Evolutionary conservation across 2,888 invertebrate species (phyloP), one percentile per base, ranked within the genome.

Genomic region (Tetramorium bicarinatum): DNA sequence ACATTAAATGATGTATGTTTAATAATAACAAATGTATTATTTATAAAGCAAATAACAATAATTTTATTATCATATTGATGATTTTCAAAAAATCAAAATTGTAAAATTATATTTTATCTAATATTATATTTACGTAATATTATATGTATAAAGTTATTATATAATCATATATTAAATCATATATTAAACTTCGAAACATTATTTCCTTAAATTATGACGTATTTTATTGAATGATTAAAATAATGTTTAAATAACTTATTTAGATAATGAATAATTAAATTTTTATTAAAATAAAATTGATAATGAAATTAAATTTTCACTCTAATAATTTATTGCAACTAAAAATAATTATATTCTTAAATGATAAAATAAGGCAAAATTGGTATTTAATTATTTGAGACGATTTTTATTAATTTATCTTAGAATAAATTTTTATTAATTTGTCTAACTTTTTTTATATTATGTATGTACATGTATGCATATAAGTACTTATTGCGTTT

Each of bases 1-100:
- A 49, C 18, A 6, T 18, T 49, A 49, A 49, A 49, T 49, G 47
- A 49, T 47, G 49, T 7, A 1, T 18, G 18, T 6, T 18, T 3
- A 15, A 9, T 34, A 34, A 15, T 49, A 49, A 49, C 49, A 49
- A 47, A 47, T 47, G 13, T 3, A 59, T 59, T 21, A 54, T 11
- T 54, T 25, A 25, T 54, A 25, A 34, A 34, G 29, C 29, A 34
- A 34, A 18, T 3, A 15, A 18, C 4, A 18, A 67, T 29, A 47
- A 67, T 67, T 64, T 41, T 38, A 15, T 29, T 56, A 62, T 34
- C n/a, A n/a, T 38, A 62, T 62, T 62, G 18, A 54, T 3, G 21
- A 25, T 25, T 56, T 34, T 34, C 29, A 34, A 34, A 34, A 34
- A 34, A 34, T 34, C 29, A 34, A 34, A 34, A 34, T 34, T 34